phyloP scores from a whole-genome alignment of 2,888 invertebrate genomes.

The Leptinotarsa rubiginosa region DNA sequence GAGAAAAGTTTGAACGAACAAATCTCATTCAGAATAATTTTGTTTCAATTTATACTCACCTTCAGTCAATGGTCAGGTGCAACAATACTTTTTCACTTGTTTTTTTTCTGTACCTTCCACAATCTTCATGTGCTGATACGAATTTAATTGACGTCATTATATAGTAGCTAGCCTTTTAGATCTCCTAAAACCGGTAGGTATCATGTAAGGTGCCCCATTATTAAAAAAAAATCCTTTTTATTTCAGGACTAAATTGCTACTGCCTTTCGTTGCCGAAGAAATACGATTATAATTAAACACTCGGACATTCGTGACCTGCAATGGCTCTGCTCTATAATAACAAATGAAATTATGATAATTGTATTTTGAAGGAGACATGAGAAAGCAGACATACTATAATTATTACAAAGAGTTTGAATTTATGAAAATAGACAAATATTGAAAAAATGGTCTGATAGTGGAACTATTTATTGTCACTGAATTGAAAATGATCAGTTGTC shows the following conservation, averaged over 20 bases:
- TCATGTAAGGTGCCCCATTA: slow-evolving; percentile 4
- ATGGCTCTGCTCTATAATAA: background rate
- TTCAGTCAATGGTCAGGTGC: background rate
- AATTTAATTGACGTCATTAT: slow-evolving; percentile 12
- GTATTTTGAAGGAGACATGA: background rate
- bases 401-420: too few species aligned
- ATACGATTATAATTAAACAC: slow-evolving; percentile 5
- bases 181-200: background rate
- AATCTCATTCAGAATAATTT: background rate
- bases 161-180: slow-evolving; percentile 6
- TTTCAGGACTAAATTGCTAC: background rate
- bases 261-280: background rate
- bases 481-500: too few species aligned
- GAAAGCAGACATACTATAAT: background rate
- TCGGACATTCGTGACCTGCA: background rate
- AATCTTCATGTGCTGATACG: background rate
- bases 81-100: background rate
- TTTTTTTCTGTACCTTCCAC: background rate
- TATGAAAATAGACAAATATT: background rate
- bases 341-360: background rate
- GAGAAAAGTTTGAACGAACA: background rate
- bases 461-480: too few species aligned
- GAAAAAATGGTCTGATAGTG: background rate
- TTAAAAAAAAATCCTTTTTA: background rate
- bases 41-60: background rate